phyloP scores from a whole-genome alignment of 2,113 vertebrate genomes.

The Polypterus senegalus region DNA sequence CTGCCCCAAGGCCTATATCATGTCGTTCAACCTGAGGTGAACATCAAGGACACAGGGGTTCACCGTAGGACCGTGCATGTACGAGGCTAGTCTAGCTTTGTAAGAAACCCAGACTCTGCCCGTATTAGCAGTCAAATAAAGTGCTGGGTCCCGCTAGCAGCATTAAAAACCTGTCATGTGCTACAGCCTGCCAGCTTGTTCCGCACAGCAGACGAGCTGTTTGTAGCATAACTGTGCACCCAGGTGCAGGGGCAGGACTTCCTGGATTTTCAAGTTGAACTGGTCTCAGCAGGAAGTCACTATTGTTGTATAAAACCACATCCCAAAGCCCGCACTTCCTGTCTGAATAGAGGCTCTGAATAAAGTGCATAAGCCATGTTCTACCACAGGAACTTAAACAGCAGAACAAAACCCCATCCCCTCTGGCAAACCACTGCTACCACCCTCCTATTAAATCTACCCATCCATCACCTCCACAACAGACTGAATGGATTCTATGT shows the following conservation, averaged over 20 bases:
- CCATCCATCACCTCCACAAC: not conserved
- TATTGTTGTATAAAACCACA: not conserved
- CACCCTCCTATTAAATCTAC: not conserved
- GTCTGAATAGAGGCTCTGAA: not conserved
- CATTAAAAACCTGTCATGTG: not conserved
- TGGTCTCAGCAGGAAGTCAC: not conserved
- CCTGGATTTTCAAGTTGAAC: not conserved
- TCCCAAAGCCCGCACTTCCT: not conserved
- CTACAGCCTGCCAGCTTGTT: not conserved
- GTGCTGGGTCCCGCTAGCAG: not conserved
- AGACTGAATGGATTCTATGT: constrained; percentile 12
- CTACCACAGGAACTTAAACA: not conserved
- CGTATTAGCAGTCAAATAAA: not conserved
- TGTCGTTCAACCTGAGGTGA: not conserved
- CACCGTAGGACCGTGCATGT: not conserved
- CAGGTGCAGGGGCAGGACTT: not conserved
- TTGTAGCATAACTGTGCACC: not conserved
- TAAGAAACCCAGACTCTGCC: not conserved
- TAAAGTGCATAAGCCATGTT: constrained; percentile 3
- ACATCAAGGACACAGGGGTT: not conserved
- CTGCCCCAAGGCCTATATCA: not conserved
- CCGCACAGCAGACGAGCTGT: not conserved
- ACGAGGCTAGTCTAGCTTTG: not conserved
- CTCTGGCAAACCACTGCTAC: not conserved
- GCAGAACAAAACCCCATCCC: not conserved